phyloP scores from a whole-genome alignment of 1,140 invertebrate species.

The Vollenhovia emeryi region DNA sequence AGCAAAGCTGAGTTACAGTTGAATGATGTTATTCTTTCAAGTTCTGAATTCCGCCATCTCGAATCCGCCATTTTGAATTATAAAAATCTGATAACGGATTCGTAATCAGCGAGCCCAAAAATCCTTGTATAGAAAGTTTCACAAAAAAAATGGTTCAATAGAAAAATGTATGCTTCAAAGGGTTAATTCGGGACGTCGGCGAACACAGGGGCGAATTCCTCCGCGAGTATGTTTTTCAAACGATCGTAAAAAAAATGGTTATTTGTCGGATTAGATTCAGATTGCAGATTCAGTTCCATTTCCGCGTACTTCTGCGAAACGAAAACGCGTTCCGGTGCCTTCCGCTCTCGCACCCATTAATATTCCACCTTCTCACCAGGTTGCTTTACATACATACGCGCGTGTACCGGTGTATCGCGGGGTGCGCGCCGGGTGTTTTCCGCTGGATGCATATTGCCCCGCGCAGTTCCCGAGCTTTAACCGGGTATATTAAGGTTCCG shows the following conservation, averaged over 20 bases:
- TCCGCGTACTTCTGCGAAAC: neutral
- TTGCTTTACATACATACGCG: slow-evolving; percentile 21
- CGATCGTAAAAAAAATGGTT: neutral
- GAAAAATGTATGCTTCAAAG: too few relatives aligned
- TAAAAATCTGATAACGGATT: too few relatives aligned
- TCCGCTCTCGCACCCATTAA: slow-evolving; percentile 28
- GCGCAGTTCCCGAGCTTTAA: slow-evolving; percentile 35
- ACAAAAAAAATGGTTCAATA: too few relatives aligned
- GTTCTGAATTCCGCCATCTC: too few relatives aligned
- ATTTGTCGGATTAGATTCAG: slow-evolving; percentile 7
- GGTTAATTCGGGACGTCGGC: too few relatives aligned
- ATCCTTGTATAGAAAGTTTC: too few relatives aligned
- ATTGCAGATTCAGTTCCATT: slow-evolving; percentile 18
- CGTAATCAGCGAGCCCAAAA: too few relatives aligned
- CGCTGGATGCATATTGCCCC: neutral
- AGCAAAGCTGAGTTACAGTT: too few relatives aligned
- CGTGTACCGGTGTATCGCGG: neutral
- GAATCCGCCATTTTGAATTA: too few relatives aligned
- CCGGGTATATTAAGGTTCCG: slow-evolving; percentile 40
- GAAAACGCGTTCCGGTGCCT: slow-evolving; percentile 25
- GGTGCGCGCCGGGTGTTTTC: slow-evolving; percentile 26
- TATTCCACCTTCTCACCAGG: slow-evolving; percentile 46
- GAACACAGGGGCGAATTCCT: neutral
- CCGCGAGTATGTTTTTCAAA: neutral
- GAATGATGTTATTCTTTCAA: too few relatives aligned